phyloP scores from a whole-genome alignment of 2,113 vertebrate genomes.

The Silurus meridionalis region DNA sequence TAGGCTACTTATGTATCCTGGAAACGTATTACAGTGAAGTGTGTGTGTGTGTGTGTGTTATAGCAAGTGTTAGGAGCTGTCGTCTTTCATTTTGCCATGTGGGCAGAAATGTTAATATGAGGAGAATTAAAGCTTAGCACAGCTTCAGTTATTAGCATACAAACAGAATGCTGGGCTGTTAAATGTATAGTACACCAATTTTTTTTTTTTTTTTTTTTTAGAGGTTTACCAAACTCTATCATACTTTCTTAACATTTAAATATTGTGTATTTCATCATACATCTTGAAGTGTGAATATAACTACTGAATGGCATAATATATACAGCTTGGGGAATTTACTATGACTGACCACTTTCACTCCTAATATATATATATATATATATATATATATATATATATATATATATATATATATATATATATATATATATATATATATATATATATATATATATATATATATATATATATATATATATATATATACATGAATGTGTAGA shows the following conservation, averaged over 20 bases:
- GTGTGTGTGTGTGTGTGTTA: neutral
- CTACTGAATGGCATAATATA: neutral
- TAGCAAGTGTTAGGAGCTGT: neutral
- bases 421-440: too few relatives aligned
- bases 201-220: neutral
- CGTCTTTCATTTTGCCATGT: neutral
- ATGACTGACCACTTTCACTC: neutral
- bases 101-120: neutral
- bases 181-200: neutral
- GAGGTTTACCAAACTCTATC: neutral
- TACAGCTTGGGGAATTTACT: too few relatives aligned
- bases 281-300: neutral
- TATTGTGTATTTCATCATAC: neutral
- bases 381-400: too few relatives aligned
- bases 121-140: neutral
- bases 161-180: neutral
- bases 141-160: too few relatives aligned
- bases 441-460: too few relatives aligned
- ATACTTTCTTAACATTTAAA: neutral
- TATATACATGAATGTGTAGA: too few relatives aligned
- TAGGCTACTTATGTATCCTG: neutral
- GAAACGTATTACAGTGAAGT: neutral
- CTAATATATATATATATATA: neutral
- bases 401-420: too few relatives aligned
- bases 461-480: too few relatives aligned